Conservation (phyloP, 2,113 vertebrate species). For the Illadopsis cleaveri region DNA sequence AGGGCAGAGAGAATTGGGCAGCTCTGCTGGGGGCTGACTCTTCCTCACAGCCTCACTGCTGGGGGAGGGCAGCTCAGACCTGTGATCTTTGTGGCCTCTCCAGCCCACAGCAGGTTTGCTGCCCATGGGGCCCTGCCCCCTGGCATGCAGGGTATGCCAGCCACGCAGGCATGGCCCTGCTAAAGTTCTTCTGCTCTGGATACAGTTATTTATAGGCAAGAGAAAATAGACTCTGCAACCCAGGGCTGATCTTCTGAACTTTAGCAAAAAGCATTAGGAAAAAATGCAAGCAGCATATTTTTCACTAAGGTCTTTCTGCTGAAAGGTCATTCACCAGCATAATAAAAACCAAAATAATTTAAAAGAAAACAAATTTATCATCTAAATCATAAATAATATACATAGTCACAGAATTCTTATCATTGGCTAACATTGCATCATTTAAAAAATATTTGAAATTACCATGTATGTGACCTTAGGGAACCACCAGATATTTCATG, state of each 20-base stretch:
- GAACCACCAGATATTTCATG: neutral
- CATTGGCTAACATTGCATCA: neutral
- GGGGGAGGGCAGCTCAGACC: accelerated
- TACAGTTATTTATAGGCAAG: neutral
- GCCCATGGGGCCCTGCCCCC: accelerated
- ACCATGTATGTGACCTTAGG: neutral
- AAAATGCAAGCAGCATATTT: neutral
- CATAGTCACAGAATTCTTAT: neutral
- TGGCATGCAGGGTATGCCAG: neutral
- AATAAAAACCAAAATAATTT: neutral
- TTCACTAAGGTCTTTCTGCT: neutral
- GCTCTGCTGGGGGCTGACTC: neutral
- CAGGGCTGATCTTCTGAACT: neutral
- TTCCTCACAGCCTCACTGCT: neutral
- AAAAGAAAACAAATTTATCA: neutral
- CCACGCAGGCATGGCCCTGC: neutral
- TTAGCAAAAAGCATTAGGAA: neutral
- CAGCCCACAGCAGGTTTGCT: neutral
- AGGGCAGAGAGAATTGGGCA: neutral
- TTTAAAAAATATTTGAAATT: neutral
- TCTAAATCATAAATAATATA: neutral
- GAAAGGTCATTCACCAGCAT: neutral
- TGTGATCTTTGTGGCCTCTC: accelerated
- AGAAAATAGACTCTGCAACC: neutral
- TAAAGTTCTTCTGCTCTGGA: neutral